These are phyloP conservation scores for Melinaea marsaeus DNA, from an alignment of 2,888 invertebrate genomes.

Conservation along the genomic window DNA sequence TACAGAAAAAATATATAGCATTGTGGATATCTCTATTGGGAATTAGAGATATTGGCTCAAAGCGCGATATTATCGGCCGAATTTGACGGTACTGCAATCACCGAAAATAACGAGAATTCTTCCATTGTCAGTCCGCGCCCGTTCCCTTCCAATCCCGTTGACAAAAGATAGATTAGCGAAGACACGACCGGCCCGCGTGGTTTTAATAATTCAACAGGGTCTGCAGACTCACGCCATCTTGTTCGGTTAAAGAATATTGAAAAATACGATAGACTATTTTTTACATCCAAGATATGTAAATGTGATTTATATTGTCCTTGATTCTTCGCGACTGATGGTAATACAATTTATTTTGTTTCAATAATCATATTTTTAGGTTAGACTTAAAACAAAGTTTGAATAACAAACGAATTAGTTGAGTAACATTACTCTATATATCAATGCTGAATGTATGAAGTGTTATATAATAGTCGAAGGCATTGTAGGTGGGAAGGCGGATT, in stretches of 20 bases:
- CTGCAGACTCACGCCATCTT: constrained; percentile 38
- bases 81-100: constrained; percentile 21
- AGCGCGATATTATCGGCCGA: constrained; percentile 23
- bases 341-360: too few relatives aligned
- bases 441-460: neutral
- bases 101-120: constrained; percentile 29
- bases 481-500: constrained; percentile 7
- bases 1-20: neutral
- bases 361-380: too few relatives aligned
- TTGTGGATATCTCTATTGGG: neutral
- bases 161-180: constrained; percentile 60
- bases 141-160: constrained; percentile 39
- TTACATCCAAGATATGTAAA: neutral
- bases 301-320: constrained; percentile 1
- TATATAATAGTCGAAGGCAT: neutral
- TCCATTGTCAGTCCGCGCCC: constrained; percentile 37
- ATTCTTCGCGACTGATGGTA: too few relatives aligned
- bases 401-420: too few relatives aligned
- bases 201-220: constrained; percentile 55
- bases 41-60: constrained; percentile 11
- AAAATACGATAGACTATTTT: constrained; percentile 21
- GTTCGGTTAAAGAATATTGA: constrained; percentile 35
- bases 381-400: too few relatives aligned
- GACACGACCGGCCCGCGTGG: constrained; percentile 45
- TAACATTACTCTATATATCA: neutral